Evolutionary conservation across 2,888 invertebrate species (phyloP).

Genomic region (Epistrophe grossulariae): DNA sequence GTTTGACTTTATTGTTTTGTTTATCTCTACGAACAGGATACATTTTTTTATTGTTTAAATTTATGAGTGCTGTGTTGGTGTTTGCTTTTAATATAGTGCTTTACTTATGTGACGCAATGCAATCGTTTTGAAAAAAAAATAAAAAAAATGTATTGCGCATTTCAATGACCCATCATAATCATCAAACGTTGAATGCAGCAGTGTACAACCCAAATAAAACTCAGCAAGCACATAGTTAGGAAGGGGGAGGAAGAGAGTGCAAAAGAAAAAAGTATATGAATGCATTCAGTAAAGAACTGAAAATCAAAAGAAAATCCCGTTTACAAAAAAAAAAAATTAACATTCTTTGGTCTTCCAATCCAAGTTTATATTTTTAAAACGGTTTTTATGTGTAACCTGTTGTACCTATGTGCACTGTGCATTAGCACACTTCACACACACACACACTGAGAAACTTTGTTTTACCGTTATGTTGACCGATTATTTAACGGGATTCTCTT

Average conservation of each 20-base stretch:
- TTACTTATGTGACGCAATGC: conserved; percentile 17
- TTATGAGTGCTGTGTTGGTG: not conserved
- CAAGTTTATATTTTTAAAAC: conserved; percentile 7
- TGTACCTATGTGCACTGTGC: conserved; percentile 8
- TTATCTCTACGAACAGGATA: not conserved
- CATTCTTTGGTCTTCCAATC: conserved; percentile 6
- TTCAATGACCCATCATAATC: conserved; percentile 27
- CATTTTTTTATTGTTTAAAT: conserved; percentile 8
- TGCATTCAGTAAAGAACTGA: conserved; percentile 22
- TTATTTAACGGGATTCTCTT: conserved; percentile 77
- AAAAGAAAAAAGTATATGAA: conserved; percentile 4
- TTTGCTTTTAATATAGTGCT: not conserved
- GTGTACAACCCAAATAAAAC: conserved; percentile 33
- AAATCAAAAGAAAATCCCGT: conserved; percentile 25
- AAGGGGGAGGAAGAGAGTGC: not conserved
- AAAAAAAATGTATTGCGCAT: conserved; percentile 60
- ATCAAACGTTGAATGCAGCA: not conserved
- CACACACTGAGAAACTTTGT: no score
- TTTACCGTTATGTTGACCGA: conserved; percentile 79
- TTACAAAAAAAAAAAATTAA: conserved; percentile 9
- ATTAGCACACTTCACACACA: not conserved
- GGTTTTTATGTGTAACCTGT: conserved; percentile 17
- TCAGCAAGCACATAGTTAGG: not conserved
- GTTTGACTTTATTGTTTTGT: not conserved
- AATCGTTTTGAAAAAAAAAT: conserved; percentile 22